Percentiles rank a stretch among this genome's conserved stretches.
These are phyloP conservation scores for Trissonchulus sp. DNA, from an alignment of 2,888 invertebrate species.

Conservation along the genomic window DNA sequence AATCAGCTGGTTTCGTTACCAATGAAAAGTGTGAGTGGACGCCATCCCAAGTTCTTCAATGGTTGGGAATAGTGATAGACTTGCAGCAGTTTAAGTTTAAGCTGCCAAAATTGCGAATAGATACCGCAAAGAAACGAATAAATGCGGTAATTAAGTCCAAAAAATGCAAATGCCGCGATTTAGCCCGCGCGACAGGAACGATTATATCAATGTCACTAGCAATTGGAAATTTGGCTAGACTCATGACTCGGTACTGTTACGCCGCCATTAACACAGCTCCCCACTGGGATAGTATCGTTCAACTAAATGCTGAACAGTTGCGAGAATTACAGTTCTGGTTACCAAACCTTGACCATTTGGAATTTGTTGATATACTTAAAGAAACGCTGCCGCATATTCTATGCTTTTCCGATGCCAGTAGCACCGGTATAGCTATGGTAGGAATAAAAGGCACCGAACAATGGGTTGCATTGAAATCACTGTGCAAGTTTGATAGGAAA, in stretches of 20 bases:
- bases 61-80: background rate
- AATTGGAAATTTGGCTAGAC: background rate
- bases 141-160: too few relatives aligned
- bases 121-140: background rate
- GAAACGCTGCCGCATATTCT: background rate
- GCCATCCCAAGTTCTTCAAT: background rate
- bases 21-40: constrained; percentile 14
- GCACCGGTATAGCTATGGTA: background rate
- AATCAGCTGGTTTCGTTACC: background rate
- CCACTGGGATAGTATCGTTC: background rate
- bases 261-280: background rate
- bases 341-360: background rate
- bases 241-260: background rate
- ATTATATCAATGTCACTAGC: background rate
- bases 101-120: background rate
- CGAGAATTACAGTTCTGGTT: background rate
- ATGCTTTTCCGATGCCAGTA: background rate
- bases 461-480: background rate
- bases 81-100: background rate
- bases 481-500: background rate
- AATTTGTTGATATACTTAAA: background rate
- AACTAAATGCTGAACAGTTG: background rate
- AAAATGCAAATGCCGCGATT: too few relatives aligned
- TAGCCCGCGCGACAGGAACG: background rate
- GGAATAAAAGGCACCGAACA: background rate